These are phyloP conservation scores for Melanotaenia parkinsoni DNA, from an alignment of 2,797 vertebrate species.

Conservation along the genomic window DNA sequence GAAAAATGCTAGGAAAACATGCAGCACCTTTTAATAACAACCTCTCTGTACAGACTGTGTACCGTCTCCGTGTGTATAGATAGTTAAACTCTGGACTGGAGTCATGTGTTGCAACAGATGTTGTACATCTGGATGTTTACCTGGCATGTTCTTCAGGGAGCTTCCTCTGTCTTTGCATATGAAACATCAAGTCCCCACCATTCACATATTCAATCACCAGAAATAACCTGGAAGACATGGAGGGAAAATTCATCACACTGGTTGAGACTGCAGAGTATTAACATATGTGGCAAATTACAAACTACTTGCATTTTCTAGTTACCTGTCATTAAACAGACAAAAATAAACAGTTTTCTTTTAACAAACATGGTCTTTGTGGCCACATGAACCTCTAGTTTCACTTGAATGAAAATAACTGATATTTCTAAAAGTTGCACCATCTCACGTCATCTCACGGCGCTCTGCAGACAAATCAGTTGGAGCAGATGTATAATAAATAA, in stretches of 20 bases:
- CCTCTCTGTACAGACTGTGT: background rate
- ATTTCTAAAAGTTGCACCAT: too few species aligned
- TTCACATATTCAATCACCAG: slow-evolving; percentile 98
- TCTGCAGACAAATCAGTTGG: too few species aligned
- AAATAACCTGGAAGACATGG: slow-evolving; percentile 86
- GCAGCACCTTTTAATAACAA: background rate
- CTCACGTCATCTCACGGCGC: too few species aligned
- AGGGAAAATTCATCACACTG: background rate
- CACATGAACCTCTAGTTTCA: background rate
- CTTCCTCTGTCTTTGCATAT: slow-evolving; percentile 97
- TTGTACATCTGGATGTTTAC: slow-evolving; percentile 74
- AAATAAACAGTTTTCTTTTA: too few species aligned
- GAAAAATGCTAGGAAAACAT: background rate
- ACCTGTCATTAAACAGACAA: too few species aligned
- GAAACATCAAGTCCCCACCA: slow-evolving; percentile 98
- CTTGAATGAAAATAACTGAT: background rate
- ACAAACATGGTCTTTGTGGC: too few species aligned
- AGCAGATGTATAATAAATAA: too few species aligned
- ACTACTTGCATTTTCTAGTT: too few species aligned
- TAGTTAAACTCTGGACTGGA: background rate
- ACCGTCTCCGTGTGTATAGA: background rate
- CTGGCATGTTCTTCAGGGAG: slow-evolving; percentile 97
- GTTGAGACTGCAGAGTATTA: too few species aligned
- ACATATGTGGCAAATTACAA: too few species aligned
- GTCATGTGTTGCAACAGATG: slow-evolving; percentile 7